phyloP scores from a whole-genome alignment of 2,888 invertebrate species.

The Podotricha telesiphe region DNA sequence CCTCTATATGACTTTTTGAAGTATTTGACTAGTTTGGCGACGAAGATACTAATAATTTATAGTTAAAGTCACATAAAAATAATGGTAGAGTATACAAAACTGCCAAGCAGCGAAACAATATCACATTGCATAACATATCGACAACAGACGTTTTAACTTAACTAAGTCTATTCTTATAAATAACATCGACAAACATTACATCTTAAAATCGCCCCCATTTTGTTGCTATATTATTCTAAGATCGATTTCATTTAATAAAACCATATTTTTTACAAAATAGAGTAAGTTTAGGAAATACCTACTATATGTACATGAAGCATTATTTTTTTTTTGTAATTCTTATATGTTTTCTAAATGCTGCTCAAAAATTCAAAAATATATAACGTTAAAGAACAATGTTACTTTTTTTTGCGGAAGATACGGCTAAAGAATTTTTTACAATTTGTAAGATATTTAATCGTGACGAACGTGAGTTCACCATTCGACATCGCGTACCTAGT shows the following conservation, averaged over 20 bases:
- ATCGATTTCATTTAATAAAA: constrained; percentile 20
- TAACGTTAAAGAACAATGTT: not conserved
- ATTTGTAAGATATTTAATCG: too few relatives aligned
- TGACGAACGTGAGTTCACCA: too few relatives aligned
- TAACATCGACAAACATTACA: constrained; percentile 7
- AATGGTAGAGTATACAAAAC: constrained; percentile 39
- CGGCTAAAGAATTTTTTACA: not conserved
- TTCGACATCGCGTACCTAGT: too few relatives aligned
- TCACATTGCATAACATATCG: constrained; percentile 34
- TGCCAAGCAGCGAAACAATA: constrained; percentile 53
- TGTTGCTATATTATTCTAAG: constrained; percentile 16
- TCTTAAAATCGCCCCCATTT: too few relatives aligned
- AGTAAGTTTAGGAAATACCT: not conserved
- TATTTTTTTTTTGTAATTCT: not conserved
- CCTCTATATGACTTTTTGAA: constrained; percentile 11
- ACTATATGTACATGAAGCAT: constrained; percentile 22
- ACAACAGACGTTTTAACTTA: constrained; percentile 14
- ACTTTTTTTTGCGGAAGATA: not conserved
- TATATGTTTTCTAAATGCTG: constrained; percentile 5
- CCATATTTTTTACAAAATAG: constrained; percentile 29
- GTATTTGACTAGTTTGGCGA: constrained; percentile 40
- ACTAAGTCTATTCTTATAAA: constrained; percentile 8
- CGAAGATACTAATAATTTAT: constrained; percentile 35
- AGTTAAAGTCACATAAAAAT: constrained; percentile 34
- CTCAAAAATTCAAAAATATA: not conserved